These are phyloP conservation scores for Abrostola tripartita DNA, from an alignment of 2,888 invertebrate species.

Conservation along the genomic window DNA sequence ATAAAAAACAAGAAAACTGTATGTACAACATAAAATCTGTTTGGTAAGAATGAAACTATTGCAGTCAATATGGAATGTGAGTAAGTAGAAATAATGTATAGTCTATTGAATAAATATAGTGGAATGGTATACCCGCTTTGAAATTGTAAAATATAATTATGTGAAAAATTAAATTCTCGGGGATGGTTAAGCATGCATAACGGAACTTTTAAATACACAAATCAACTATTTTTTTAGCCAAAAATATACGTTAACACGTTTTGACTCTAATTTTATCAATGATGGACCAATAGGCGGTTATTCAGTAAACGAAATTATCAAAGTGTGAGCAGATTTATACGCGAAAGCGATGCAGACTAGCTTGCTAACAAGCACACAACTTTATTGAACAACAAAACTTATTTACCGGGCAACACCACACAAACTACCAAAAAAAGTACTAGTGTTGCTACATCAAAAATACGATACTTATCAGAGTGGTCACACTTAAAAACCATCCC, in stretches of 20 bases:
- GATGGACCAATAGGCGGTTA: too few species aligned
- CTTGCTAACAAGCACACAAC: conserved; percentile 1
- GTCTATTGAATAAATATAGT: conserved; percentile 64
- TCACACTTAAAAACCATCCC: conserved; percentile 44
- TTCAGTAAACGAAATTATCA: too few species aligned
- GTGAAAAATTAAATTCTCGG: conserved; percentile 10
- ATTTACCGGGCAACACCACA: background rate
- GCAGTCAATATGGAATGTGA: conserved; percentile 82
- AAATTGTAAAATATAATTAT: conserved; percentile 34
- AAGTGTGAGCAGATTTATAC: background rate
- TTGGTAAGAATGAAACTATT: conserved; percentile 76
- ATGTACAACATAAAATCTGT: conserved; percentile 57
- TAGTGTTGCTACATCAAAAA: background rate
- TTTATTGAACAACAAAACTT: background rate
- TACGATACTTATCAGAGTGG: background rate
- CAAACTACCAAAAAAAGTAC: background rate
- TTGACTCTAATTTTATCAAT: too few species aligned
- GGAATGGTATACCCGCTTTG: conserved; percentile 76
- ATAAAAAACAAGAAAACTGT: conserved; percentile 50
- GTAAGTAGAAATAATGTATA: conserved; percentile 55
- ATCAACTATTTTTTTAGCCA: too few species aligned
- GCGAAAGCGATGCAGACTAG: background rate
- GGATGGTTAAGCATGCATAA: conserved; percentile 14
- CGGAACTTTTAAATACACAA: background rate
- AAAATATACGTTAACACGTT: too few species aligned